A percentile compares a stretch with the other conserved stretches of the same genome.
phyloP scores from a whole-genome alignment of 1,140 invertebrate species.

The Trichonephila clavipes region DNA sequence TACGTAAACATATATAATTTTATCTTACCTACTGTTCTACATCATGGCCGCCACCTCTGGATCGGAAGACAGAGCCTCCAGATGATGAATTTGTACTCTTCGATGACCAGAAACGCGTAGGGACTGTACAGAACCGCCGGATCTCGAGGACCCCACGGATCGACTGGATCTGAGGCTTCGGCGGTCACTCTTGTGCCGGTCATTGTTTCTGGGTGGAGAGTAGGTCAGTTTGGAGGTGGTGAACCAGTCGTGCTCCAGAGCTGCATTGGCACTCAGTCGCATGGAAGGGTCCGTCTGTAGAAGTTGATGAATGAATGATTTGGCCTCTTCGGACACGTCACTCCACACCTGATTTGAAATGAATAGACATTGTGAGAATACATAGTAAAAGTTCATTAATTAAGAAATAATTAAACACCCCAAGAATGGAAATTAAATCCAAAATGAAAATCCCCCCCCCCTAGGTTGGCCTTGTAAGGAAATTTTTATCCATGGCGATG shows the following conservation, averaged over 20 bases:
- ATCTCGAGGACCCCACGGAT: conserved; percentile 23
- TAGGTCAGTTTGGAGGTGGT: conserved; percentile 4
- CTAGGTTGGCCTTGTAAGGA: no score
- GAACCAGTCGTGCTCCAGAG: conserved; percentile 55
- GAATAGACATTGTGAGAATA: not conserved
- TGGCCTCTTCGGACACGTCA: conserved; percentile 47
- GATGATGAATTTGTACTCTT: conserved; percentile 52
- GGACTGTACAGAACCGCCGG: not conserved
- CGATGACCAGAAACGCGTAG: conserved; percentile 12
- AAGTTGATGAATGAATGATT: conserved; percentile 33
- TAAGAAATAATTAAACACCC: not conserved
- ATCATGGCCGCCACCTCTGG: conserved; percentile 64
- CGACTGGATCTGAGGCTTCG: conserved; percentile 1
- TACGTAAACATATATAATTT: not conserved
- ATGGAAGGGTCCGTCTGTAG: conserved; percentile 36
- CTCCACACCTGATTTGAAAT: conserved; percentile 19
- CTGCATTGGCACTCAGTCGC: conserved; percentile 38
- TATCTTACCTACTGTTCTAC: not conserved
- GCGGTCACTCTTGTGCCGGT: not conserved
- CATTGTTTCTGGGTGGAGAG: not conserved
- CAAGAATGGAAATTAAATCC: not conserved
- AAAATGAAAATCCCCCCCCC: not conserved
- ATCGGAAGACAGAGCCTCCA: conserved; percentile 40
- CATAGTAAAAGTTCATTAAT: not conserved
- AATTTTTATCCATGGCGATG: no score